Conservation (phyloP, 2,797 vertebrate genomes). For the Tamandua tetradactyla region DNA sequence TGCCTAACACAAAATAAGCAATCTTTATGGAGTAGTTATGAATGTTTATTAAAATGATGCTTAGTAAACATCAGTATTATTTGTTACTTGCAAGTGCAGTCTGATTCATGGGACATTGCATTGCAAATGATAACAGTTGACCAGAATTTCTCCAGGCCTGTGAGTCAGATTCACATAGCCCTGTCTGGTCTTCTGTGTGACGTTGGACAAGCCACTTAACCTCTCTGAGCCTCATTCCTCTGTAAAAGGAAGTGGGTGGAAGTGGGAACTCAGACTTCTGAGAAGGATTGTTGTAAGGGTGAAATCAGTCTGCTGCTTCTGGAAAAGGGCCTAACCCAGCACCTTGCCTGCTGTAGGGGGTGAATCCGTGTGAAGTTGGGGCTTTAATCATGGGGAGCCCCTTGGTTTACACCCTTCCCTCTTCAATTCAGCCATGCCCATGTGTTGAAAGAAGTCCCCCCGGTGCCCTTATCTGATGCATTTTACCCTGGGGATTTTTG, state of each 20-base stretch:
- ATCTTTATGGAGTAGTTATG: fast-evolving
- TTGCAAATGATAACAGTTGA: background rate
- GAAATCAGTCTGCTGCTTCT: background rate
- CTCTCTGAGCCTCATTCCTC: background rate
- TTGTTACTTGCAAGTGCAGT: background rate
- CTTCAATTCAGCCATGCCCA: background rate
- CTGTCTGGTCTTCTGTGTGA: background rate
- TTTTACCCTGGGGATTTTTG: conserved; percentile 31
- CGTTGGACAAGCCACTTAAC: background rate
- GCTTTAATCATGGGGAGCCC: background rate
- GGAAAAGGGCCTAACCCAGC: background rate
- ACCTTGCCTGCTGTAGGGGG: background rate
- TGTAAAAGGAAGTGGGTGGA: background rate
- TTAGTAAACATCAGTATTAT: background rate
- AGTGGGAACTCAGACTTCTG: background rate
- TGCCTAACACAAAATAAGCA: background rate
- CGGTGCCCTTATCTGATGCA: background rate
- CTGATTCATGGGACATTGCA: background rate
- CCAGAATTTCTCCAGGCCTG: background rate
- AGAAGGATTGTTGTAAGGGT: background rate
- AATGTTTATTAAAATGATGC: background rate
- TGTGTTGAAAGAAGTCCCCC: background rate
- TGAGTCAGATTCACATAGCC: background rate
- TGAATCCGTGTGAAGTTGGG: no score
- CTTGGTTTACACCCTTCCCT: background rate